Evolutionary conservation across 2,113 vertebrate genomes (phyloP).

Genomic region (Poeciliopsis retropinna): DNA sequence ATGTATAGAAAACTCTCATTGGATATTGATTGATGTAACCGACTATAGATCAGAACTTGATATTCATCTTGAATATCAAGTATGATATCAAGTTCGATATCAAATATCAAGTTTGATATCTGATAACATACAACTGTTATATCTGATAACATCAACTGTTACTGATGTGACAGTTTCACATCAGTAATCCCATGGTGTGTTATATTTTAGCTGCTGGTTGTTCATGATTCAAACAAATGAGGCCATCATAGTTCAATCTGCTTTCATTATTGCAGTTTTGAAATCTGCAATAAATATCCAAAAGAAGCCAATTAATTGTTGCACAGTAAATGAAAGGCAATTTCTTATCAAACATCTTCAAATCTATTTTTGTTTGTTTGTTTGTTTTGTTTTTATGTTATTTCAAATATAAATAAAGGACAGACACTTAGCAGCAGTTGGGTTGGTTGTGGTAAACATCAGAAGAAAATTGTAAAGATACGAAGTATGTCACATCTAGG

Average conservation of each 20-base stretch:
- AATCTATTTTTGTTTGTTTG: neutral
- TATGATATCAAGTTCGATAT: too few species aligned
- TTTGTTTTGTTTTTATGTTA: neutral
- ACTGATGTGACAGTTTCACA: constrained; percentile 16
- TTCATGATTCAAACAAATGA: constrained; percentile 51
- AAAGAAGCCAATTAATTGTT: constrained; percentile 2
- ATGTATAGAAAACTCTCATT: neutral
- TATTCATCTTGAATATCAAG: neutral
- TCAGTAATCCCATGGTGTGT: constrained; percentile 10
- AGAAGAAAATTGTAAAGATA: neutral
- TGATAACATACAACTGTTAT: too few species aligned
- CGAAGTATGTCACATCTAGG: neutral
- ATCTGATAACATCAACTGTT: too few species aligned
- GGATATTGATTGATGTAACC: constrained; percentile 2
- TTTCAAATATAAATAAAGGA: neutral
- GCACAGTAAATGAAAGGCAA: neutral
- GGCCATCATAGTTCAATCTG: constrained; percentile 29
- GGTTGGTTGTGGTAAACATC: neutral
- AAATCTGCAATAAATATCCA: constrained; percentile 11
- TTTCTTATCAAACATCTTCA: neutral
- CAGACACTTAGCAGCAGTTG: neutral
- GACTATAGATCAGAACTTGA: neutral
- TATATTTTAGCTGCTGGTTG: constrained; percentile 23
- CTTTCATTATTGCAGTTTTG: constrained; percentile 31
- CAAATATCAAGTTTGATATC: too few species aligned